Conservation (phyloP, 1,140 invertebrate species). For the Ceratosolen fusciceps region DNA sequence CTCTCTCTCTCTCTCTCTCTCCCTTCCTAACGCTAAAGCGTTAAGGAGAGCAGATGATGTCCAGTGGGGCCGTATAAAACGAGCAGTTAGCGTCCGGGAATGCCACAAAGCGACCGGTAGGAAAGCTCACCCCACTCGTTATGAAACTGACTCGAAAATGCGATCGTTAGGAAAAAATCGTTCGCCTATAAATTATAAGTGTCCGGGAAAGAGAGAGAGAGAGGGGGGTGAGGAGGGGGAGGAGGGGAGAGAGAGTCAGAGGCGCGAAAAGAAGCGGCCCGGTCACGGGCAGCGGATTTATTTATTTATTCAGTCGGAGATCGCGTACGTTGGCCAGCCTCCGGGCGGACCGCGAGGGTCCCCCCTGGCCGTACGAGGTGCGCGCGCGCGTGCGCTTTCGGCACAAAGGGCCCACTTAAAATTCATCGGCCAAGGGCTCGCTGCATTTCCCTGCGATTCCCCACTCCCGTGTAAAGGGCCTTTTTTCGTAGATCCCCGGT, state of each 20-base stretch:
- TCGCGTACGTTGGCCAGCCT: not conserved
- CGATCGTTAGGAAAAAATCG: slow-evolving; percentile 11
- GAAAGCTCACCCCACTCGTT: not conserved
- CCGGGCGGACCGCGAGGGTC: not conserved
- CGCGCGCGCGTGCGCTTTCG: not conserved
- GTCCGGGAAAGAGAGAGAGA: not conserved
- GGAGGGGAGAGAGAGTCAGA: not conserved
- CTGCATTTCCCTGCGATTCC: not conserved
- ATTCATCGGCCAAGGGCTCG: not conserved
- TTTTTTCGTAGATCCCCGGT: slow-evolving; percentile 4
- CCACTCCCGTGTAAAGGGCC: not conserved
- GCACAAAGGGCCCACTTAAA: slow-evolving; percentile 10
- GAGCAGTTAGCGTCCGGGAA: not conserved
- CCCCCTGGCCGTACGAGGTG: too few relatives aligned
- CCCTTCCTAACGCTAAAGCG: not conserved
- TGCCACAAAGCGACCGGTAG: not conserved
- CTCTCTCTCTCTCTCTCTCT: not conserved
- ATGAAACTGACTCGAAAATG: not conserved
- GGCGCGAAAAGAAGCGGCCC: not conserved
- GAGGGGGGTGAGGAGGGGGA: too few relatives aligned
- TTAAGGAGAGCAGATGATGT: not conserved
- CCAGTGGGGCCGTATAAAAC: not conserved
- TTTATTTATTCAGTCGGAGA: slow-evolving; percentile 9
- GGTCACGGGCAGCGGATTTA: not conserved
- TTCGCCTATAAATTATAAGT: not conserved